Evolutionary conservation across 2,888 invertebrate genomes (phyloP), one percentile per base, ranked within the genome.

Genomic region (Digitonthophagus gazella): DNA sequence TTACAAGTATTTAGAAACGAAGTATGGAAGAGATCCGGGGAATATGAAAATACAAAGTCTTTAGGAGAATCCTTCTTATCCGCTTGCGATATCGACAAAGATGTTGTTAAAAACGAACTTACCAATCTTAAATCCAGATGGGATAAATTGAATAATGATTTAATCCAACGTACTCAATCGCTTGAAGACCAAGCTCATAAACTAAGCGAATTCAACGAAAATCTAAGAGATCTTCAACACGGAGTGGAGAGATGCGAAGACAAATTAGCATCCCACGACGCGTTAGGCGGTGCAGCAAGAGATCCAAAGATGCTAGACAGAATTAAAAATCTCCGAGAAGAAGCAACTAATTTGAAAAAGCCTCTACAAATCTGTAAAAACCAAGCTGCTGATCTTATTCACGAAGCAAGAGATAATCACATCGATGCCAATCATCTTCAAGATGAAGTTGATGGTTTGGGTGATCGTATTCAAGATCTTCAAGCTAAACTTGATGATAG

Each of bases 11-110:
- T 97, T 86, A 89, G 96, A 76, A 96, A 96, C 78, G 97, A 97
- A 77, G 91, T 97, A 0, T 93, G 96, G 91, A 95, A 96, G 81
- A 93, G 93, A 78, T 93, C 95, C 11, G 96, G 96, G 6, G 97
- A 97, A 82, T 96, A 92, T 77, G 97, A 97, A 78, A 94, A 93
- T 81, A 92, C 93, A 74, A 90, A 90, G 78, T 90, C 91, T 0
- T 84, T 94, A 2, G 97, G 97, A 0, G 96, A 96, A 77, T 91
- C 93, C 0, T 94, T 97, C 85, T 87, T 97, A 65, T 89, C 90
- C 0, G 89, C 93, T 63, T 96, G 96, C 75, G 97, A 97, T 79
- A 90, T 92, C 65, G 97, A 97, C 78, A 95, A 96, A 79, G 96
- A 96, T 64, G 89, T 93, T 1, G 93, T 98, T 0, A 91, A 93